phyloP scores from a whole-genome alignment of 2,113 vertebrate genomes.

The Stictonetta naevosa region DNA sequence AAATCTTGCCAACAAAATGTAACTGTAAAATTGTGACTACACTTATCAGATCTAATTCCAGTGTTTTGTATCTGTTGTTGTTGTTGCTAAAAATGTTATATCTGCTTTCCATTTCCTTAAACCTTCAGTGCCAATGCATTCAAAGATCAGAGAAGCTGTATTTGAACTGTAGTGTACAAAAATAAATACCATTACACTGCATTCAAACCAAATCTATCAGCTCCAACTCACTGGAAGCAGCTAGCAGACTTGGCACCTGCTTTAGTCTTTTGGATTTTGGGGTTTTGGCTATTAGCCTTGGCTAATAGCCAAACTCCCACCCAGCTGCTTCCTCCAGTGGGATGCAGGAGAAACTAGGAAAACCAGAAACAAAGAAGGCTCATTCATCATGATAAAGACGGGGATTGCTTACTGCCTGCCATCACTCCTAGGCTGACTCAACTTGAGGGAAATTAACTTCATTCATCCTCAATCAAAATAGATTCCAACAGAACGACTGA shows the following conservation, averaged over 20 bases:
- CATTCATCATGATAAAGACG: background rate
- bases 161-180: background rate
- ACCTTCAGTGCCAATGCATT: background rate
- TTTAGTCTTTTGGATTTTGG: background rate
- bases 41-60: background rate
- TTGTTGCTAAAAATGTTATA: background rate
- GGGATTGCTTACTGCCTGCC: background rate
- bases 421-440: background rate
- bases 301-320: background rate
- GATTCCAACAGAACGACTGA: background rate
- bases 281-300: background rate
- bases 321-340: background rate
- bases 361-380: background rate
- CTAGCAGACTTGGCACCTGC: background rate
- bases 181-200: background rate
- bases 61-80: background rate
- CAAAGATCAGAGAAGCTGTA: background rate
- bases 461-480: background rate
- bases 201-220: background rate
- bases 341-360: background rate
- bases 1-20: background rate
- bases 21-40: background rate
- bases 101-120: background rate
- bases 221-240: background rate
- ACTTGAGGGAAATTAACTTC: background rate